Evolutionary conservation across 2,797 vertebrate species (phyloP).

Genomic region (Avahi laniger): DNA sequence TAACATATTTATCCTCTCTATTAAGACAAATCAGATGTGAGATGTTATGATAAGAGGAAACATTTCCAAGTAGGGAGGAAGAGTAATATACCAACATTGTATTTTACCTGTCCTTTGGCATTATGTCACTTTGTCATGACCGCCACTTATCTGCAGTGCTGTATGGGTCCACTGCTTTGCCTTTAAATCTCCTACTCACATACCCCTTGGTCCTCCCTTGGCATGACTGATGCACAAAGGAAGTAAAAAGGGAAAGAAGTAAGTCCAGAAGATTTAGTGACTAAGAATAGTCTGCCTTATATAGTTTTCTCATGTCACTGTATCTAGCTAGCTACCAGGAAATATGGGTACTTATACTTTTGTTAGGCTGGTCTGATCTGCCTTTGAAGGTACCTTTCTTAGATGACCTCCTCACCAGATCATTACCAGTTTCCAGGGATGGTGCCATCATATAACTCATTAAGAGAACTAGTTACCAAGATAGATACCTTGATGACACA

Average conservation of each 20-base stretch:
- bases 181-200: neutral
- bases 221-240: neutral
- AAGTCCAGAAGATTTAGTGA: neutral
- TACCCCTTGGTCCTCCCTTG: neutral
- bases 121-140: neutral
- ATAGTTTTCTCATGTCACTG: neutral
- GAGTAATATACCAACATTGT: neutral
- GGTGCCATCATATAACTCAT: neutral
- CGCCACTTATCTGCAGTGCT: neutral
- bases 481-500: neutral
- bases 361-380: neutral
- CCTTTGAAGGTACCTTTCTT: conserved; percentile 4
- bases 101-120: neutral
- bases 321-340: neutral
- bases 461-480: neutral
- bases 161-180: neutral
- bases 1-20: neutral
- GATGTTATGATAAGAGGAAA: neutral
- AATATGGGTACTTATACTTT: neutral
- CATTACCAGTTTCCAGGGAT: neutral
- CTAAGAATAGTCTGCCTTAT: neutral
- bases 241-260: conserved; percentile 9
- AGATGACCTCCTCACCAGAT: neutral
- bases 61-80: neutral
- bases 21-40: neutral